Base-by-base conservation (phyloP, 2,113 vertebrate species). In the Marmota monax region DNA sequence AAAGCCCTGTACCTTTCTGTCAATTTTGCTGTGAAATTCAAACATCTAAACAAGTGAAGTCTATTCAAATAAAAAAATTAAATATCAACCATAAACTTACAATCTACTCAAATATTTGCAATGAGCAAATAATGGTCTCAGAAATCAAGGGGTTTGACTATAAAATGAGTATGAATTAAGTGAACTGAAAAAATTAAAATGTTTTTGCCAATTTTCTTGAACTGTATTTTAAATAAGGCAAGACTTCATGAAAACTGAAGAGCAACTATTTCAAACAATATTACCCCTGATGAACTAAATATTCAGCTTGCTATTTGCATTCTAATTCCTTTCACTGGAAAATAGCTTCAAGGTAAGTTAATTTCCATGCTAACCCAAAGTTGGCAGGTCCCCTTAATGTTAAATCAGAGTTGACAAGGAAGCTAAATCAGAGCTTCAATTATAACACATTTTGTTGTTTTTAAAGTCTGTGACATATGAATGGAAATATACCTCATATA, bases 231-330 rank as follows among this genome's bases (percentile, higher is more conserved):
- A 78, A 93, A 95, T 95, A 76, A 92, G 42, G 25, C 53, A 84
- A 42, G 23, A 42, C 29, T 22, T 72, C 42, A 72, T 73, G 79
- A 83, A 96, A 88, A 39, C 34, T 39, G 45, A 95, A 79, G 63
- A 92, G 58, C 45, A 73, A 78, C 1, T 92, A 94, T 90, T 96
- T 94, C 63, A 96, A 82, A 90, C 39, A 88, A 14, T 74, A 83
- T 88, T 93, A 88, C 51, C 95, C 9, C 25, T 79, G 61, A 84
- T 69, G 32, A 73, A 92, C 73, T 65, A 58, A 96, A 85, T 83
- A 93, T 53, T 98, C 86, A 93, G 89, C 2, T 48, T 92, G 27
- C 70, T 92, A 82, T 96, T 97, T 97, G 67, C 39, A 97, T 97
- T 88, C 23, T 70, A 83, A 97, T 92, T 82, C 2, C 73, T 93